Conservation (phyloP, 2,888 invertebrate species). For the Thecocarcelia acutangulata region DNA sequence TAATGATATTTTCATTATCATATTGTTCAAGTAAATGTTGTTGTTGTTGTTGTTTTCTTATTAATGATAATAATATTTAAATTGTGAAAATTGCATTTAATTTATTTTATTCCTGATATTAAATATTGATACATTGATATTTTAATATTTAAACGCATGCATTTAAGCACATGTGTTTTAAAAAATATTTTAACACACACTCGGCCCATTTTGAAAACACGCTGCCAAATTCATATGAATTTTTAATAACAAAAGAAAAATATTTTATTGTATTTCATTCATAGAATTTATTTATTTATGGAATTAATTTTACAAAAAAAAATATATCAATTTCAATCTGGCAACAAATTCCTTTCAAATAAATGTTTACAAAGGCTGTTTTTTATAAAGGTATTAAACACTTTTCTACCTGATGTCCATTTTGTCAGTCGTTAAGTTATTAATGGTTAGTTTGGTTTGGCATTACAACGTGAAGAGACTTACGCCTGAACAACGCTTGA, state of each 20-base stretch:
- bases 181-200: background rate
- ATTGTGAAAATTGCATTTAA: constrained; percentile 49
- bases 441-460: too few species aligned
- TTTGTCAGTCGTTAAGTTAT: too few species aligned
- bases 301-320: background rate
- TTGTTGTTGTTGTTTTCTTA: constrained; percentile 24
- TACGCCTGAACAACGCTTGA: too few species aligned
- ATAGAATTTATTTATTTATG: constrained; percentile 21
- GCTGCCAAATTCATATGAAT: background rate
- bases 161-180: background rate
- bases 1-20: constrained; percentile 54
- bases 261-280: constrained; percentile 10
- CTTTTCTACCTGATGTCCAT: too few species aligned
- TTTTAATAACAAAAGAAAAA: constrained; percentile 2
- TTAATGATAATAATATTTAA: constrained; percentile 54
- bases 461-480: too few species aligned
- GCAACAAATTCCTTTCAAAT: background rate
- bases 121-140: constrained; percentile 50
- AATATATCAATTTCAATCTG: background rate
- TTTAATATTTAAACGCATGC: constrained; percentile 33
- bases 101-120: constrained; percentile 47
- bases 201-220: too few species aligned
- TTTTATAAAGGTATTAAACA: too few species aligned
- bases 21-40: constrained; percentile 7
- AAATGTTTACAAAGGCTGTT: too few species aligned